Percentiles rank a stretch among this genome's conserved stretches.
Conservation (phyloP, 2,797 vertebrate species). For the Melanotaenia nigrans region DNA sequence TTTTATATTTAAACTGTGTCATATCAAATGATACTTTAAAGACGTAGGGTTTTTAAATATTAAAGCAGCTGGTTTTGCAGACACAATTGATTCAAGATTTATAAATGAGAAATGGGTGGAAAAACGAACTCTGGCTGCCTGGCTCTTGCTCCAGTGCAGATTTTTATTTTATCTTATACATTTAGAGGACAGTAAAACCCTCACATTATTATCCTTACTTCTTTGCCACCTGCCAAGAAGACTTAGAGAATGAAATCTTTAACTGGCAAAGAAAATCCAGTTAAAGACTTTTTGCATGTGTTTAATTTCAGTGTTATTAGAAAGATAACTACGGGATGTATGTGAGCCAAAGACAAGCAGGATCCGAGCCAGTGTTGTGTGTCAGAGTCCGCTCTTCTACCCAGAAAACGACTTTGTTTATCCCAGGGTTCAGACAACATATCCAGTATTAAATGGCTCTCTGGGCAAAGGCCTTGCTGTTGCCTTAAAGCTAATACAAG, state of each 20-base stretch:
- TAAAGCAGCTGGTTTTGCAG: slow-evolving; percentile 97
- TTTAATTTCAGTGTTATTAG: slow-evolving; percentile 27
- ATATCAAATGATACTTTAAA: slow-evolving; percentile 82
- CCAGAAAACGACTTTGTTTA: slow-evolving; percentile 89
- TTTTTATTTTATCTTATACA: slow-evolving; percentile 13
- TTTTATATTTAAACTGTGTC: slow-evolving; percentile 89
- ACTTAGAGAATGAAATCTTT: slow-evolving; percentile 28
- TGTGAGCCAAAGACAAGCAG: slow-evolving; percentile 52
- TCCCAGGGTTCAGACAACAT: slow-evolving; percentile 83
- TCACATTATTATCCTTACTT: slow-evolving; percentile 9
- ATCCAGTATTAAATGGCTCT: slow-evolving; percentile 43
- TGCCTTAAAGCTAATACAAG: slow-evolving; percentile 41
- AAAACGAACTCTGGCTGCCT: slow-evolving; percentile 62
- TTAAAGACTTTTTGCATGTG: slow-evolving; percentile 18
- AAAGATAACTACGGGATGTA: slow-evolving; percentile 23
- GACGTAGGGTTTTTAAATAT: slow-evolving; percentile 58
- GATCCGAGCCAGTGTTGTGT: slow-evolving; percentile 40
- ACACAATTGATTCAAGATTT: slow-evolving; percentile 82
- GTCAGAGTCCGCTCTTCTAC: slow-evolving; percentile 68
- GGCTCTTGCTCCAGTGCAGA: slow-evolving; percentile 37
- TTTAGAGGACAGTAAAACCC: slow-evolving; percentile 39
- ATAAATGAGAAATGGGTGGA: slow-evolving; percentile 73
- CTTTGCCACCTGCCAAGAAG: slow-evolving; percentile 8
- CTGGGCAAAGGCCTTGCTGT: slow-evolving; percentile 40
- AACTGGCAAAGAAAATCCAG: neutral